Percentiles rank a stretch among this genome's conserved stretches.
Evolutionary conservation across 2,113 vertebrate species (phyloP).

Genomic region (Kobus ellipsiprymnus): DNA sequence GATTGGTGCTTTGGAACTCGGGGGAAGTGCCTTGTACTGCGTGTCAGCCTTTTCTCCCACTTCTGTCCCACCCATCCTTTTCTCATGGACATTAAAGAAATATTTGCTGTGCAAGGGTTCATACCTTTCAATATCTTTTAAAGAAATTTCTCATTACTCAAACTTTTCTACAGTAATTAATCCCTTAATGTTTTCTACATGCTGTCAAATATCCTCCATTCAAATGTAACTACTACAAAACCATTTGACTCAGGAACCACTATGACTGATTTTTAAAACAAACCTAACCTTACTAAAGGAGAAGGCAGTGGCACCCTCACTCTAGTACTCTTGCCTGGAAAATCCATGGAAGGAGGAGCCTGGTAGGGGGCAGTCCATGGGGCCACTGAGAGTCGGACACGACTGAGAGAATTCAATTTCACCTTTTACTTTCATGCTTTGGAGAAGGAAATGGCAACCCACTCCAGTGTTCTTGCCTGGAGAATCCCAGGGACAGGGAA

Average conservation of each 20-base stretch:
- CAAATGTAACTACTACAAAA: neutral
- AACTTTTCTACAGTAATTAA: neutral
- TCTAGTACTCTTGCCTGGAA: too few relatives aligned
- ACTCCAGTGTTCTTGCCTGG: too few relatives aligned
- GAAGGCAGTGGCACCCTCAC: too few relatives aligned
- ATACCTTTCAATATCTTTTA: neutral
- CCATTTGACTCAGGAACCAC: neutral
- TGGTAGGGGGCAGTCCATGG: too few relatives aligned
- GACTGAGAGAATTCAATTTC: too few relatives aligned
- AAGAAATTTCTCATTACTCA: neutral
- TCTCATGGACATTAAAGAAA: neutral
- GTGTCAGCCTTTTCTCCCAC: neutral
- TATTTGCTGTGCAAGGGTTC: neutral
- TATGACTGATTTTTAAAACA: neutral
- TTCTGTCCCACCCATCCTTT: accelerated
- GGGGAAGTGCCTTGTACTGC: neutral
- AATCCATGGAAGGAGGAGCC: too few relatives aligned
- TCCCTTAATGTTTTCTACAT: neutral
- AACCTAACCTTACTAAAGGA: neutral
- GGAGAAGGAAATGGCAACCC: too few relatives aligned
- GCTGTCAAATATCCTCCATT: neutral
- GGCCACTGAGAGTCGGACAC: too few relatives aligned
- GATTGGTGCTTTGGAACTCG: neutral
- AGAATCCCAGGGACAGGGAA: too few relatives aligned
- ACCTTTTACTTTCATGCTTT: too few relatives aligned